Evolutionary conservation across 2,888 invertebrate species (phyloP).

Genomic region (Eupithecia exiguata): DNA sequence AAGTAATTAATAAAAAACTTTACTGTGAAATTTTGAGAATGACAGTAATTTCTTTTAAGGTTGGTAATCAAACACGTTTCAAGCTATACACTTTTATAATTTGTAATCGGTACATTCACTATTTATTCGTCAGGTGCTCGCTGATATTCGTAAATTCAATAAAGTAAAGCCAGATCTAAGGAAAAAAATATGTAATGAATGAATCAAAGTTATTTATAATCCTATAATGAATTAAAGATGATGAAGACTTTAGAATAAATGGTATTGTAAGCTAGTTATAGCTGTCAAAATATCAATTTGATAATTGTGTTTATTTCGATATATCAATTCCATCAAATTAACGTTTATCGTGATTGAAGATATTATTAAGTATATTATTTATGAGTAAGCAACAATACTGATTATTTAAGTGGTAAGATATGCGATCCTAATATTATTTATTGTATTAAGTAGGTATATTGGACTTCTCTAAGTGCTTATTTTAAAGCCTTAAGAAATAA

Average conservation of each 20-base stretch:
- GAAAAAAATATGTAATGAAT: neutral
- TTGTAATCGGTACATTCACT: too few relatives aligned
- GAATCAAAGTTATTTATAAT: neutral
- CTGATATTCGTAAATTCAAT: too few relatives aligned
- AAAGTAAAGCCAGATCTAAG: neutral
- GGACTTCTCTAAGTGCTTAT: too few relatives aligned
- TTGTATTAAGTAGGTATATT: too few relatives aligned
- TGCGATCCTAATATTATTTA: neutral
- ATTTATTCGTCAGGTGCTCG: too few relatives aligned
- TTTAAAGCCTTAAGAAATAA: too few relatives aligned
- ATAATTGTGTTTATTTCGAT: neutral
- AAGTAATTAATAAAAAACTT: too few relatives aligned
- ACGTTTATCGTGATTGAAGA: neutral
- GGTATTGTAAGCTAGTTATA: conserved; percentile 1
- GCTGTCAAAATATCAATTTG: conserved; percentile 8
- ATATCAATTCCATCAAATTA: neutral
- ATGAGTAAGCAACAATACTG: conserved; percentile 9
- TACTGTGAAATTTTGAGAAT: too few relatives aligned
- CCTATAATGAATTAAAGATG: neutral
- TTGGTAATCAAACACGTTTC: too few relatives aligned
- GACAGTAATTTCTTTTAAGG: too few relatives aligned
- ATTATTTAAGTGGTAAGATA: neutral
- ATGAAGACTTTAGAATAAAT: neutral
- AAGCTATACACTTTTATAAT: too few relatives aligned
- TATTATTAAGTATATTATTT: neutral